phyloP scores from a whole-genome alignment of 2,797 vertebrate species.

The Diglossa cyanea region DNA sequence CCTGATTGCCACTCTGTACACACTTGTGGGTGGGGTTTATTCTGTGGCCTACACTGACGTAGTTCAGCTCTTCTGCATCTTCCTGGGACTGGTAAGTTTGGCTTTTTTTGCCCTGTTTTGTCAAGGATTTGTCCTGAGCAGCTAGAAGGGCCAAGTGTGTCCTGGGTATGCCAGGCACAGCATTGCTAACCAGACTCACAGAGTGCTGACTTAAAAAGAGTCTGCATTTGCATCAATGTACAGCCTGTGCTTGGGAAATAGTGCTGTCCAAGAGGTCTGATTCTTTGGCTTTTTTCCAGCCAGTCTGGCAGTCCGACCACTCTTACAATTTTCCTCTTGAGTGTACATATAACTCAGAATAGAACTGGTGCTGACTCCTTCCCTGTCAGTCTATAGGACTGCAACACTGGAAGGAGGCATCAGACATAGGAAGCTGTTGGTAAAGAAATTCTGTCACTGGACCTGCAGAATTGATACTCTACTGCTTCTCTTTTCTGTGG shows the following conservation, averaged over 20 bases:
- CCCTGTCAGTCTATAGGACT: background rate
- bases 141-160: background rate
- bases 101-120: background rate
- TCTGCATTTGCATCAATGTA: background rate
- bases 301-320: background rate
- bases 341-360: background rate
- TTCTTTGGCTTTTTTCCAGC: background rate
- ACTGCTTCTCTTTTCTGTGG: background rate
- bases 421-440: background rate
- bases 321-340: background rate
- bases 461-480: background rate
- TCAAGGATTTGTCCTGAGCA: background rate
- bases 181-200: background rate
- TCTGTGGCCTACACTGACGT: conserved; percentile 97
- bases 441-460: background rate
- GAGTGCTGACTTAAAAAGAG: background rate
- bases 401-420: background rate
- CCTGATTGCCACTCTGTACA: conserved; percentile 92
- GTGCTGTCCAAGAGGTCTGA: background rate
- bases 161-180: background rate
- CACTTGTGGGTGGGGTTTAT: conserved; percentile 92
- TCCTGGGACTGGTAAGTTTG: conserved; percentile 90
- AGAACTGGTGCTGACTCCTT: background rate
- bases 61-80: conserved; percentile 97
- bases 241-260: background rate